Percentiles rank a stretch among this genome's conserved stretches.
These are phyloP conservation scores for Myotis vivesi DNA, from an alignment of 2,797 vertebrate genomes.

Conservation along the genomic window DNA sequence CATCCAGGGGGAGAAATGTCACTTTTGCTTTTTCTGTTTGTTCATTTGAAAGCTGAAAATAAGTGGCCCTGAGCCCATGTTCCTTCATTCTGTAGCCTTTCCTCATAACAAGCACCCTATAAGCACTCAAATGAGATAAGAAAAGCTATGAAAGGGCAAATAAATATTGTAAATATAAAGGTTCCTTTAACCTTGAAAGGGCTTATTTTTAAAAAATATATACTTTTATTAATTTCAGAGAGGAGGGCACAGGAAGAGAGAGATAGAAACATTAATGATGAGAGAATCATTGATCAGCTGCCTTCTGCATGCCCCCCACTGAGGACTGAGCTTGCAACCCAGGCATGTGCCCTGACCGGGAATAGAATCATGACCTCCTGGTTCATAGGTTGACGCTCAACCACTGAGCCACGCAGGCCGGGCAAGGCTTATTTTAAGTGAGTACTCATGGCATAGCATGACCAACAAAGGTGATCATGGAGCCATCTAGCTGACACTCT, in stretches of 20 bases:
- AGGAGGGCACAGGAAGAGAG: too few species aligned
- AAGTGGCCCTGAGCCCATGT: background rate
- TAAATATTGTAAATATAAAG: background rate
- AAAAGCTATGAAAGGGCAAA: background rate
- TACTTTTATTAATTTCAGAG: too few species aligned
- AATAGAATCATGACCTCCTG: too few species aligned
- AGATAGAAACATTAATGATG: too few species aligned
- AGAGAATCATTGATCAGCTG: too few species aligned
- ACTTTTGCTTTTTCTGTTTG: background rate
- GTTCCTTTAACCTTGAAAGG: background rate
- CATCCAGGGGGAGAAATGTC: background rate
- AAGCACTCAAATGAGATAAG: background rate
- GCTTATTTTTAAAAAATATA: too few species aligned
- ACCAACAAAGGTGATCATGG: fast-evolving
- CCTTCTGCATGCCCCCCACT: too few species aligned
- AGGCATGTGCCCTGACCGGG: too few species aligned
- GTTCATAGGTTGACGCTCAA: too few species aligned
- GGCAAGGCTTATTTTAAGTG: background rate
- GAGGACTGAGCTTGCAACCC: too few species aligned
- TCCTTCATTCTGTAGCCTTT: background rate
- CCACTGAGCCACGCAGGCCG: too few species aligned
- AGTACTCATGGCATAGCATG: too few species aligned
- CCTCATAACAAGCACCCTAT: background rate
- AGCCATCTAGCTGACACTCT: background rate
- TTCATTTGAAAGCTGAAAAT: background rate